Percentiles rank a stretch among this genome's conserved stretches.
Evolutionary conservation across 2,113 vertebrate species (phyloP).

Genomic region (Spea bombifrons): DNA sequence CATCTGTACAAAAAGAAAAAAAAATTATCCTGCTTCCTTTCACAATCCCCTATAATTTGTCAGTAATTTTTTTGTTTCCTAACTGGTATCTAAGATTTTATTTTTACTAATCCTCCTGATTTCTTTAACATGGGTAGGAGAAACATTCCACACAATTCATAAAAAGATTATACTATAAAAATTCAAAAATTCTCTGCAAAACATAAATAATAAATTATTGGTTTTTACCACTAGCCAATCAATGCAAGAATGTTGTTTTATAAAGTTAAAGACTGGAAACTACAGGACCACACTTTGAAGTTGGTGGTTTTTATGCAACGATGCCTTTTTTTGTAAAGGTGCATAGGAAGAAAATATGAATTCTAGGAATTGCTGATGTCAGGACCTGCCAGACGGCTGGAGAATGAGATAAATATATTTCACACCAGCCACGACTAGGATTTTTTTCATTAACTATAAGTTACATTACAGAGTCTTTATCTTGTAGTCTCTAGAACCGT

Average conservation of each 20-base stretch:
- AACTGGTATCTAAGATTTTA: not conserved
- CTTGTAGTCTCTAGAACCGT: conserved; percentile 22
- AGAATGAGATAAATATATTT: not conserved
- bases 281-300: conserved; percentile 61
- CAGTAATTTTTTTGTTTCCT: not conserved
- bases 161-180: not conserved
- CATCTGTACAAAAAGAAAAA: not conserved
- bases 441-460: not conserved
- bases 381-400: conserved; percentile 4
- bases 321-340: conserved; percentile 59
- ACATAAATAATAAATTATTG: not conserved
- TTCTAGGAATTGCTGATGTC: conserved; percentile 24
- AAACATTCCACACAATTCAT: not conserved
- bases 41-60: not conserved
- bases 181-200: too few relatives aligned
- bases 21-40: not conserved
- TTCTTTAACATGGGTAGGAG: not conserved
- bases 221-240: conserved; percentile 50
- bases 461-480: not conserved
- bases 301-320: conserved; percentile 58
- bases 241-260: conserved; percentile 61
- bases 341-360: conserved; percentile 57
- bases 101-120: not conserved
- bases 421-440: conserved; percentile 17
- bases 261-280: conserved; percentile 58